Conservation (phyloP, 2,888 invertebrate genomes). For the Sinelater perroti region DNA sequence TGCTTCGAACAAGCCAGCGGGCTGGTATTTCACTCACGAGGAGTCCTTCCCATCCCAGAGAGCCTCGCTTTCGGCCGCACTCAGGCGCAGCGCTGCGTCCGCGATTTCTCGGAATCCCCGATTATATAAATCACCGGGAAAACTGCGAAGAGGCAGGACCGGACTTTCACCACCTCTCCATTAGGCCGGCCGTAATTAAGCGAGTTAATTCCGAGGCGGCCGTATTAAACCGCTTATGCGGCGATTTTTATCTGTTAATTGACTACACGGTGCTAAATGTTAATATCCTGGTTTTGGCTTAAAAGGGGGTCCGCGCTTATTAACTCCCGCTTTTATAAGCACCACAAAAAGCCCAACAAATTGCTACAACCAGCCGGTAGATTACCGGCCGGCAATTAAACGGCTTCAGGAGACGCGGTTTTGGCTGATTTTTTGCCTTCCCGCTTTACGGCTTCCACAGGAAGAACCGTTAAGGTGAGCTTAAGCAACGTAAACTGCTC, state of each 20-base stretch:
- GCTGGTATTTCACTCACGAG: slow-evolving; percentile 32
- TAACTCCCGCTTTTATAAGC: slow-evolving; percentile 8
- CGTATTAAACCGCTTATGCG: slow-evolving; percentile 29
- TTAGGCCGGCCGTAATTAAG: slow-evolving; percentile 32
- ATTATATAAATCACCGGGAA: slow-evolving; percentile 31
- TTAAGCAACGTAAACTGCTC: too few species aligned
- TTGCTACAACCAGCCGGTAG: neutral
- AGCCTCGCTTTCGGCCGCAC: neutral
- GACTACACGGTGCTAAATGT: slow-evolving; percentile 43
- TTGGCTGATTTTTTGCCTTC: neutral
- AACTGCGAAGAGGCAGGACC: slow-evolving; percentile 23
- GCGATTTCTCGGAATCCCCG: slow-evolving; percentile 5
- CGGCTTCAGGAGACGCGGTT: neutral
- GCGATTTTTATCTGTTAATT: slow-evolving; percentile 45
- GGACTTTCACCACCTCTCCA: slow-evolving; percentile 30
- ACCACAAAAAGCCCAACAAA: slow-evolving; percentile 1
- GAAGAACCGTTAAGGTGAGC: too few species aligned
- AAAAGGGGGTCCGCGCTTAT: slow-evolving; percentile 18
- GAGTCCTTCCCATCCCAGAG: slow-evolving; percentile 23
- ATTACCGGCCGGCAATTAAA: neutral
- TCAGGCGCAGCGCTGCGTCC: neutral
- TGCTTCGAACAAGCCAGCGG: slow-evolving; percentile 27
- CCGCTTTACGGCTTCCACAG: too few species aligned
- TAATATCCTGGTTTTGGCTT: slow-evolving; percentile 31
- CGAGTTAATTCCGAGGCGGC: slow-evolving; percentile 30